phyloP scores from a whole-genome alignment of 2,113 vertebrate genomes.

The Pandion haliaetus region DNA sequence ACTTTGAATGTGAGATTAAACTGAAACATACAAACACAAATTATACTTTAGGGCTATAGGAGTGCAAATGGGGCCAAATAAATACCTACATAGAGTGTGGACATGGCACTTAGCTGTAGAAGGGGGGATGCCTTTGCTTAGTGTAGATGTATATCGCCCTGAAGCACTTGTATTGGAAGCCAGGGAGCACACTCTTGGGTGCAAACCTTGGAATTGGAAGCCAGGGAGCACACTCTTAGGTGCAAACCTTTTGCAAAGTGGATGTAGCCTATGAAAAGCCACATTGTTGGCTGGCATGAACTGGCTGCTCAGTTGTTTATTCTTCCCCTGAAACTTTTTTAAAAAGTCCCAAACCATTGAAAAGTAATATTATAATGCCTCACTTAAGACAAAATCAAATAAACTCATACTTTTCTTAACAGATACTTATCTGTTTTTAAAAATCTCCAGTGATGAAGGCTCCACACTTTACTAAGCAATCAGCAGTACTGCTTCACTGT shows the following conservation, averaged over 20 bases:
- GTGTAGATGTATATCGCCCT: no score
- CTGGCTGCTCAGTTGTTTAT: not conserved
- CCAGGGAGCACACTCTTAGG: not conserved
- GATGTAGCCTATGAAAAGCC: not conserved
- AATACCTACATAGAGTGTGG: not conserved
- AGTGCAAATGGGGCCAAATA: not conserved
- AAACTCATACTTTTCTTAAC: not conserved
- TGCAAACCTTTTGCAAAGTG: not conserved
- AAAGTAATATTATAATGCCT: not conserved
- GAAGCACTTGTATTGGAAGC: not conserved
- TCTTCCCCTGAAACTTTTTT: not conserved
- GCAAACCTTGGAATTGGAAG: not conserved
- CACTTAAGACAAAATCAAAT: not conserved
- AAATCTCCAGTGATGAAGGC: not conserved
- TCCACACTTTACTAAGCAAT: not conserved
- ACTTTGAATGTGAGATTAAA: not conserved
- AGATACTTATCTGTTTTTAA: not conserved
- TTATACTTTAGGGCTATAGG: not conserved
- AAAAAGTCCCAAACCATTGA: not conserved
- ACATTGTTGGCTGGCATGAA: not conserved
- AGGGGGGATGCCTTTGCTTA: not conserved
- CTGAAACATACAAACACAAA: accelerated
- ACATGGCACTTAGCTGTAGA: not conserved
- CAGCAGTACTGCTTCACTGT: not conserved
- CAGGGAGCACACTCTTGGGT: not conserved